Evolutionary conservation across 2,888 invertebrate species (phyloP), one percentile per base, ranked within the genome.

Genomic region (Ectemnius lituratus): DNA sequence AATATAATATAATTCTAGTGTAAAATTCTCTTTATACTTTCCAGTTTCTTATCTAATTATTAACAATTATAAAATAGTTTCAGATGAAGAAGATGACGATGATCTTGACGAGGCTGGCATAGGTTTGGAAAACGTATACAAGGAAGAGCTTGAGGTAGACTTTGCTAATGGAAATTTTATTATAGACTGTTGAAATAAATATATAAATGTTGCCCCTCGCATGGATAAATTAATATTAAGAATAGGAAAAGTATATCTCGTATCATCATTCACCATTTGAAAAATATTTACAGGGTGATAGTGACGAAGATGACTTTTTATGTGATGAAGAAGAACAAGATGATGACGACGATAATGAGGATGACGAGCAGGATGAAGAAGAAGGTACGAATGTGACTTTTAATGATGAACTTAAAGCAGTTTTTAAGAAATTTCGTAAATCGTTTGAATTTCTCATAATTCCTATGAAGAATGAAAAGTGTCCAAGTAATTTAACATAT

Each of bases 61-160:
- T 2, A 11, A 20, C 2, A 52, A 6, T 16, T 47, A n/a, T 63
- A 14, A 52, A 3, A 62, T 70, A 93, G 93, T 92, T 69, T 92
- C 93, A 62, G 93, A 93, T 37, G 92, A 92, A 18, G 93, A 93
- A n/a, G 94, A 93, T n/a, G 94, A 94, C 5, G 93, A 93, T 46
- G 93, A 92, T 58, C 93, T 94, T 28, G 94, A 94, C 28, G 94
- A 94, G 16, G 94, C 93, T 52, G 94, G 92, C 78, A 94, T 95
- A 83, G 93, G 94, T 71, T 94, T 96, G 76, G 94, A 94, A 73
- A 93, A 94, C 87, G 94, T 95, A 79, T 94, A 95, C 85, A 94
- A 94, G 90, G 94, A 94, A 87, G 93, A 94, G 84, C 92, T 92
- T 84, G 94, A 92, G 91, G 95, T 95, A 89, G 92, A 91, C 86